Conservation (phyloP, 2,888 invertebrate species). For the Balanococcus diminutus region DNA sequence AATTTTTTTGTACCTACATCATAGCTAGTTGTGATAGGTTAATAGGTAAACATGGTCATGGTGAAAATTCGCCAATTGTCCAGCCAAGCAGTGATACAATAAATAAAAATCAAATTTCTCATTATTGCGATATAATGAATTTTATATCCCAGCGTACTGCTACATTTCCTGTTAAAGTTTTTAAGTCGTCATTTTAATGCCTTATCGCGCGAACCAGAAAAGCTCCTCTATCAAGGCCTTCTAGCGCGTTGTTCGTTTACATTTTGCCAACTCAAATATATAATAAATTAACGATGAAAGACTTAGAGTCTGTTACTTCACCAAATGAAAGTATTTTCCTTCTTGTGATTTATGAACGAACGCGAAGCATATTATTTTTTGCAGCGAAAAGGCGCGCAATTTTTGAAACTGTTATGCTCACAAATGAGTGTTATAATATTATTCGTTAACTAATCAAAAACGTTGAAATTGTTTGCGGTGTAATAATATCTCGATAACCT, state of each 20-base stretch:
- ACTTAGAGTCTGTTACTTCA: not conserved
- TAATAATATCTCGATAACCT: no score
- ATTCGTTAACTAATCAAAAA: not conserved
- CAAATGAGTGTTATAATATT: not conserved
- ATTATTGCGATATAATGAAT: not conserved
- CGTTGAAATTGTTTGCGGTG: no score
- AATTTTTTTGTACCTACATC: no score
- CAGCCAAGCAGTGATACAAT: no score
- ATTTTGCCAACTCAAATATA: slow-evolving; percentile 9
- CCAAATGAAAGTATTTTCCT: slow-evolving; percentile 4
- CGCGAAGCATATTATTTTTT: not conserved
- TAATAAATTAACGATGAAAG: slow-evolving; percentile 12
- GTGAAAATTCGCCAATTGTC: not conserved
- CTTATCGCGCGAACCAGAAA: not conserved
- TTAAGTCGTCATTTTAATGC: not conserved
- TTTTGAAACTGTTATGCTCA: not conserved
- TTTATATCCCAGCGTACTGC: not conserved
- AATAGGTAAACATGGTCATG: not conserved
- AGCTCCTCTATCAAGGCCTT: not conserved
- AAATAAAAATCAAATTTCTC: not conserved
- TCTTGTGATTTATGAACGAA: not conserved
- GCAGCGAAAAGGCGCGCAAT: not conserved
- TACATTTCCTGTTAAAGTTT: not conserved
- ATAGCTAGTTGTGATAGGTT: no score
- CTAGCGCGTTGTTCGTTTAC: slow-evolving; percentile 4